Percentiles rank a stretch among this genome's conserved stretches.
phyloP scores from a whole-genome alignment of 2,888 invertebrate species.

The Ormia ochracea region DNA sequence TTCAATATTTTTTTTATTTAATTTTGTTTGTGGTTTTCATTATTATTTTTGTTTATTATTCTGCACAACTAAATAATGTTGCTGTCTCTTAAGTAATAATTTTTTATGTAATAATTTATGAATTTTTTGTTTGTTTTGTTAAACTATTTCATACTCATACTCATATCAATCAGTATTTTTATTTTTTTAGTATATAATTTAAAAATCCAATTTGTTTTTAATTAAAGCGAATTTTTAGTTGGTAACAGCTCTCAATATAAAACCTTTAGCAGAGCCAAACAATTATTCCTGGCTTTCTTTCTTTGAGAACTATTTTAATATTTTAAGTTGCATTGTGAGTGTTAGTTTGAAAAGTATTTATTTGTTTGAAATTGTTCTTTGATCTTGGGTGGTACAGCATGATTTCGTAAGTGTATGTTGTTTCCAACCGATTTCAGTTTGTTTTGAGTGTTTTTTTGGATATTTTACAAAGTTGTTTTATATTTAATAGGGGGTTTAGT shows the following conservation, averaged over 20 bases:
- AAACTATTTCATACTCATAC: conserved; percentile 42
- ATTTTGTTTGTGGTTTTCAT: neutral
- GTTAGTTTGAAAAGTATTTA: neutral
- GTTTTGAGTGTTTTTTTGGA: neutral
- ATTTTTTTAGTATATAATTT: conserved; percentile 10
- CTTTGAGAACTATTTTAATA: conserved; percentile 25
- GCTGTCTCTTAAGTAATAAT: conserved; percentile 33
- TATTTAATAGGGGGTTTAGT: neutral
- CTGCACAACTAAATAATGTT: conserved; percentile 43
- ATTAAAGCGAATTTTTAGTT: conserved; percentile 19
- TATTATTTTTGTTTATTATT: conserved; percentile 11
- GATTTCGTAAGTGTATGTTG: neutral
- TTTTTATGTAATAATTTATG: conserved; percentile 35
- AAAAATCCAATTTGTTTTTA: conserved; percentile 45
- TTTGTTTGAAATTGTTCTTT: neutral
- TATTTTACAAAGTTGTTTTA: conserved; percentile 2
- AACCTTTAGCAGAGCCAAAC: conserved; percentile 5
- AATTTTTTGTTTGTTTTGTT: conserved; percentile 28
- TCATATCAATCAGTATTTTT: conserved; percentile 22
- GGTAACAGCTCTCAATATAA: conserved; percentile 1
- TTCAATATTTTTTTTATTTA: conserved; percentile 1
- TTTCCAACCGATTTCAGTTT: neutral
- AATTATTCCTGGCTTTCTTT: neutral
- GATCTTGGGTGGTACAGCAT: neutral
- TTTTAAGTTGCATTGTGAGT: neutral